Conservation (phyloP, 1,140 invertebrate species). For the Dreissena polymorpha region DNA sequence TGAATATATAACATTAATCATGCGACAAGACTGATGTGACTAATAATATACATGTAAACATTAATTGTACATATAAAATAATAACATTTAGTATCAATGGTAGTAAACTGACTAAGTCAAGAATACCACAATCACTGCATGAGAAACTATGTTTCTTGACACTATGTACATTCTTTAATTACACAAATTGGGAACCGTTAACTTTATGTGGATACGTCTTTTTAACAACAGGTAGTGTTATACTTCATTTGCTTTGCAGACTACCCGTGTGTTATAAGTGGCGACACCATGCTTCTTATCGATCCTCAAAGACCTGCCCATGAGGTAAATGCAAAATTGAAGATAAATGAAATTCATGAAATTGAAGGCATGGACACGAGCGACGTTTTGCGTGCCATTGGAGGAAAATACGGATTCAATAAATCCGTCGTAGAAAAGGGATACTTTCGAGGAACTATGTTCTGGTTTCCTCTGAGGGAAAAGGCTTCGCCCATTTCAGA, state of each 20-base stretch:
- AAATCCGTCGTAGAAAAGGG: conserved; percentile 14
- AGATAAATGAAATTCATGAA: conserved; percentile 1
- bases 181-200: no score
- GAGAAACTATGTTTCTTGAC: no score
- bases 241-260: conserved; percentile 16
- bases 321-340: conserved; percentile 35
- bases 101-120: no score
- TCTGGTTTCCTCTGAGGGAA: conserved; percentile 72
- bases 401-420: conserved; percentile 37
- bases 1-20: no score
- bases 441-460: conserved; percentile 68
- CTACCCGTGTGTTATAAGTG: conserved; percentile 38
- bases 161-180: no score
- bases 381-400: conserved; percentile 13
- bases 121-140: no score
- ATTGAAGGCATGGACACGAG: conserved; percentile 22
- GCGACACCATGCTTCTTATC: conserved; percentile 33
- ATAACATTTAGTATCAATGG: no score
- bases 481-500: conserved; percentile 50
- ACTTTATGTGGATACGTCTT: no score
- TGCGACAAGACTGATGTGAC: no score
- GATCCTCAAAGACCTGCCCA: conserved; percentile 30
- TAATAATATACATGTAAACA: no score
- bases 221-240: background rate
- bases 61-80: no score